These are phyloP conservation scores for Drosophila nigromelanica DNA, from an alignment of 1,140 invertebrate genomes.

Conservation along the genomic window DNA sequence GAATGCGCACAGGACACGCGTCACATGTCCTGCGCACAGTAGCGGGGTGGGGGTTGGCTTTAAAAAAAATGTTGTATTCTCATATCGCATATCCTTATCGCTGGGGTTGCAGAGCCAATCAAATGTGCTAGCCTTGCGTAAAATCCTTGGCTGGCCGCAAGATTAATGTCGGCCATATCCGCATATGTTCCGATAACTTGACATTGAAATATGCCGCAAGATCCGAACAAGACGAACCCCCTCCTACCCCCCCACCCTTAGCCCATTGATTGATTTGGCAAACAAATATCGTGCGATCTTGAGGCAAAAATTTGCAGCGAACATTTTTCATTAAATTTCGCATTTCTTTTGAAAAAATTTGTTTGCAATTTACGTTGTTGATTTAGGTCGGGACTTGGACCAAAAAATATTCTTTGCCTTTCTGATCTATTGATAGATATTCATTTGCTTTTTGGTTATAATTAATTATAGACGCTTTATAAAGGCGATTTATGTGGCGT, in stretches of 20 bases:
- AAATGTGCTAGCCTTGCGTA: slow-evolving; percentile 56
- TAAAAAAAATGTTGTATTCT: not conserved
- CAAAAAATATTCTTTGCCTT: slow-evolving; percentile 22
- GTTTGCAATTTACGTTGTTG: slow-evolving; percentile 73
- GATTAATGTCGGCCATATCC: slow-evolving; percentile 59
- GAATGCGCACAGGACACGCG: slow-evolving; percentile 67
- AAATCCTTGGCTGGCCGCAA: slow-evolving; percentile 62
- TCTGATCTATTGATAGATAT: slow-evolving; percentile 23
- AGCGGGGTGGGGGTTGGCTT: slow-evolving; percentile 13
- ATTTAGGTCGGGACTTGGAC: slow-evolving; percentile 57
- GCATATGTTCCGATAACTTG: slow-evolving; percentile 28
- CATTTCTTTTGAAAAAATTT: slow-evolving; percentile 66
- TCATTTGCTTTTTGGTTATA: slow-evolving; percentile 6
- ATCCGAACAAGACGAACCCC: not conserved
- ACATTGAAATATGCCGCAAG: slow-evolving; percentile 66
- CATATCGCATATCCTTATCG: slow-evolving; percentile 28
- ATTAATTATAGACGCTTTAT: slow-evolving; percentile 27
- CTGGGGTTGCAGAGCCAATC: slow-evolving; percentile 19
- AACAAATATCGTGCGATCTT: slow-evolving; percentile 64
- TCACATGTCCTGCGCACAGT: slow-evolving; percentile 49
- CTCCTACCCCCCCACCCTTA: not conserved
- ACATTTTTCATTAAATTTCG: slow-evolving; percentile 6
- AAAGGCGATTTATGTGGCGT: not conserved
- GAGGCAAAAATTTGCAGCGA: slow-evolving; percentile 10
- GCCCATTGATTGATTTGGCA: slow-evolving; percentile 71